phyloP scores from a whole-genome alignment of 1,140 invertebrate species.

The Acromyrmex echinatior region DNA sequence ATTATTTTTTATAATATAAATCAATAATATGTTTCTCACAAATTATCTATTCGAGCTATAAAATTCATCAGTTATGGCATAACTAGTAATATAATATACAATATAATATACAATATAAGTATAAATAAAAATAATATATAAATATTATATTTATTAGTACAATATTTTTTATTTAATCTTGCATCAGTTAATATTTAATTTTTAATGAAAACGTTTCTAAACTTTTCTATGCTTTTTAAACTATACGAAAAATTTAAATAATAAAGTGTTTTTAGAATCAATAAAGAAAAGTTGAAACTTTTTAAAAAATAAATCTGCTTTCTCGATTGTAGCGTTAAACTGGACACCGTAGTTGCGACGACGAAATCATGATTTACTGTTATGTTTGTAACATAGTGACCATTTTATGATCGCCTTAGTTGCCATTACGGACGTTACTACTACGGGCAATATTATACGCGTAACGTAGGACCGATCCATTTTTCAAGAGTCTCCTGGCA shows the following conservation, averaged over 20 bases:
- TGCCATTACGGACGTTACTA: conserved; percentile 46
- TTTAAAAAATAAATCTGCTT: not conserved
- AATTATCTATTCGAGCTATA: not conserved
- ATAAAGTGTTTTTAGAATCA: conserved; percentile 24
- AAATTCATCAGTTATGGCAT: not conserved
- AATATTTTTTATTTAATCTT: not conserved
- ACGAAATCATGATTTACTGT: conserved; percentile 59
- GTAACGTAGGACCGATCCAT: conserved; percentile 42
- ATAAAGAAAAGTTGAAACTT: not conserved
- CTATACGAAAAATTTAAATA: not conserved
- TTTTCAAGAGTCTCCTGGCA: conserved; percentile 57
- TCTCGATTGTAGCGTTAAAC: not conserved
- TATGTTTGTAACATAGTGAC: conserved; percentile 39
- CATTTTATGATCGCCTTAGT: conserved; percentile 66
- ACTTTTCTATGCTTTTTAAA: not conserved
- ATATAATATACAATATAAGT: conserved; percentile 35
- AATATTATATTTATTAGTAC: not conserved
- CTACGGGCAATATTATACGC: conserved; percentile 59
- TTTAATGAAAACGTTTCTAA: not conserved
- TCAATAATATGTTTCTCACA: not conserved
- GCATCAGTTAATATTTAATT: not conserved
- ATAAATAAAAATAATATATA: too few species aligned
- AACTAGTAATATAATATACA: conserved; percentile 57
- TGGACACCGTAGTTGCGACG: not conserved
- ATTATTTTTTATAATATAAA: not conserved